Conservation (phyloP, 2,113 vertebrate species). For the Cyrtonyx montezumae region DNA sequence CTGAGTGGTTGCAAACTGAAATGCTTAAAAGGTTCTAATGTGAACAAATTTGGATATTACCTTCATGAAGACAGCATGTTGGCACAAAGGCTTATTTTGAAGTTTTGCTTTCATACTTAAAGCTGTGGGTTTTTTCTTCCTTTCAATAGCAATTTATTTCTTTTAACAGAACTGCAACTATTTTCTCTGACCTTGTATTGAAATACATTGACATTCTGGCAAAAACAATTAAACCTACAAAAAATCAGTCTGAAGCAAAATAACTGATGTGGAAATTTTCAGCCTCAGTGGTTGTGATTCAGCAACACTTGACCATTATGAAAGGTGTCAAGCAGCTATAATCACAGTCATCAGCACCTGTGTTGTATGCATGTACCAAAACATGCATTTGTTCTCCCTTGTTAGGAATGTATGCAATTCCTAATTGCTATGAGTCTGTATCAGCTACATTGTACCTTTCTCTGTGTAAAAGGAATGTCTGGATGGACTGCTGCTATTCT, state of each 20-base stretch:
- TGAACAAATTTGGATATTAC: background rate
- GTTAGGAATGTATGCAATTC: background rate
- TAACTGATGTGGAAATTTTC: conserved; percentile 12
- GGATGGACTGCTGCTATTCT: background rate
- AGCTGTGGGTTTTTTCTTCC: background rate
- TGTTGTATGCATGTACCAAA: background rate
- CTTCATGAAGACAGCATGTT: background rate
- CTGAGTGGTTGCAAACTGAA: background rate
- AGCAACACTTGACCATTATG: background rate
- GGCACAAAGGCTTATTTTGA: background rate
- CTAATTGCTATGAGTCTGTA: background rate
- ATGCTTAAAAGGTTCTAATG: background rate
- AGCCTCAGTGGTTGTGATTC: background rate
- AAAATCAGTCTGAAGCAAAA: background rate
- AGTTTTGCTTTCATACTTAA: background rate
- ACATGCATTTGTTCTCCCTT: background rate
- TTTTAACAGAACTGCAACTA: background rate
- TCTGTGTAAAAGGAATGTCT: background rate
- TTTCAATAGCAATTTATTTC: background rate
- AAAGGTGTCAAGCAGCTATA: conserved; percentile 21
- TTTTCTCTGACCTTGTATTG: background rate
- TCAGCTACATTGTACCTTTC: background rate
- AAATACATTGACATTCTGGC: conserved; percentile 17
- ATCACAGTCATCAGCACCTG: background rate
- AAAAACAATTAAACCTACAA: background rate